Evolutionary conservation across 2,888 invertebrate genomes (phyloP).

Genomic region (Gerris lacustris): DNA sequence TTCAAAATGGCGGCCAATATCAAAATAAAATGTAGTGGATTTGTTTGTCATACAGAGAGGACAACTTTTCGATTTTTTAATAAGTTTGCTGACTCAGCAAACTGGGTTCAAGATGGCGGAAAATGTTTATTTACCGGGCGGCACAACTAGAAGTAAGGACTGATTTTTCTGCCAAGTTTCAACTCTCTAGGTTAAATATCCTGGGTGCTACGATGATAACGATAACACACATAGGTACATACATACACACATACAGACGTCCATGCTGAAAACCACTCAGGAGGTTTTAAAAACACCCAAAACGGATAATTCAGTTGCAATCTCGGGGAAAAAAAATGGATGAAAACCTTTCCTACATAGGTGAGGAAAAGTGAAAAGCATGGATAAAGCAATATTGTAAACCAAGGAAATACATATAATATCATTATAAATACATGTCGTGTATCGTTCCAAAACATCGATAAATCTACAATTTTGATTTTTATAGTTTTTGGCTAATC

Average conservation of each 20-base stretch:
- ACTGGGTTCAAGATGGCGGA: background rate
- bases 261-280: slow-evolving; percentile 1
- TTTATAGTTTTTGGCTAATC: no score
- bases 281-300: background rate
- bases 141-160: background rate
- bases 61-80: background rate
- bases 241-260: background rate
- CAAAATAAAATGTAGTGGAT: no score
- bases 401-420: no score
- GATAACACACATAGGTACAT: background rate
- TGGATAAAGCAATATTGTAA: no score
- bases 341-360: no score
- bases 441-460: no score
- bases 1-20: no score
- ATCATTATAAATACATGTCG: no score
- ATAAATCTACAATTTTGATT: no score
- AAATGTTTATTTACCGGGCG: background rate
- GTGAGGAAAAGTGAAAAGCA: no score
- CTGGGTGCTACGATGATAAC: background rate
- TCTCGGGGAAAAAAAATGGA: no score
- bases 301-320: background rate
- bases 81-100: background rate
- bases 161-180: background rate
- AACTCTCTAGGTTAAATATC: background rate
- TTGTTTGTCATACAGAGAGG: no score